A percentile compares a stretch with the other conserved stretches of the same genome.
Conservation (phyloP, 2,113 vertebrate species). For the Antechinus stuartii region DNA sequence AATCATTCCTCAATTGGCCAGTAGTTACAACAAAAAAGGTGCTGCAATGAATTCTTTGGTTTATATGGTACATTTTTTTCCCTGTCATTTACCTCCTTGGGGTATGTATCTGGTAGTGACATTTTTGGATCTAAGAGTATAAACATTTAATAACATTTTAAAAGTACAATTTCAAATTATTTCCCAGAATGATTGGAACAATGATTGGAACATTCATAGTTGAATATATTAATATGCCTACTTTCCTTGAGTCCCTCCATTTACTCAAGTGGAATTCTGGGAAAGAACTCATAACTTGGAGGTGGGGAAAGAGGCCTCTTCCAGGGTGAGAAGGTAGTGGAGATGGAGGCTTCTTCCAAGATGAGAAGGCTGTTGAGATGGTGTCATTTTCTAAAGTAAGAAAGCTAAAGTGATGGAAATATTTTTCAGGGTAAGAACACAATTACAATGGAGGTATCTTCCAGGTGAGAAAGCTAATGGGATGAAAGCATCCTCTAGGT, state of each 20-base stretch:
- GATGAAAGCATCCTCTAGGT: not conserved
- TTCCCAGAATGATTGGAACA: not conserved
- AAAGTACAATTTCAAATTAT: not conserved
- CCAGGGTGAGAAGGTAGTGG: not conserved
- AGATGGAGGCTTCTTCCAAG: not conserved
- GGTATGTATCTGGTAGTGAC: not conserved
- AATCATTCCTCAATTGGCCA: not conserved
- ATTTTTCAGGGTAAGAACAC: not conserved
- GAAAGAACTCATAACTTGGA: not conserved
- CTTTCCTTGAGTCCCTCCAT: not conserved
- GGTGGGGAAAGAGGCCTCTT: not conserved
- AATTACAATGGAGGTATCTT: not conserved
- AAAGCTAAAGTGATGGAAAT: not conserved
- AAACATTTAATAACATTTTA: not conserved
- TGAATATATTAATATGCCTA: not conserved
- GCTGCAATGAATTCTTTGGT: not conserved
- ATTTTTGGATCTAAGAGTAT: not conserved
- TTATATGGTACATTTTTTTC: not conserved
- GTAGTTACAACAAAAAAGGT: not conserved
- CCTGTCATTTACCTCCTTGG: not conserved
- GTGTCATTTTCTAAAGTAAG: too few relatives aligned
- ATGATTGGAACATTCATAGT: not conserved
- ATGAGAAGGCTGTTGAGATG: not conserved
- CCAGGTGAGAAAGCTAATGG: not conserved
- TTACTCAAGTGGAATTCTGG: not conserved